Evolutionary conservation across 2,888 invertebrate genomes (phyloP), one percentile per base, ranked within the genome.

Genomic region (Drosophila paracracens): DNA sequence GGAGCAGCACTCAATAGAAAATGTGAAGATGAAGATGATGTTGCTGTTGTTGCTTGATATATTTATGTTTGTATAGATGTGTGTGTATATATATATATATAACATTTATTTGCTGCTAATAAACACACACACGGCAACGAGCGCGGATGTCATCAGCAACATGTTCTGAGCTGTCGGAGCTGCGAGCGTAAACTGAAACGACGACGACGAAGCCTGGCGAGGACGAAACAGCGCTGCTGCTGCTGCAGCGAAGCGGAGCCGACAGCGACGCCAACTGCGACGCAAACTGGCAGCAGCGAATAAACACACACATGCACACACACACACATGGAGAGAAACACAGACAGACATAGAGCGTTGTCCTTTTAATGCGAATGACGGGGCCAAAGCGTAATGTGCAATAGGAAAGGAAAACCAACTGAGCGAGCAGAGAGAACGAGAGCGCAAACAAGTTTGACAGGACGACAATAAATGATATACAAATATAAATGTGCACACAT

Each of bases 81-180:
- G 13, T 38, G 13, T 18, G 21, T 21, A 13, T 68, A 40, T 70
- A 57, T 36, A 56, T 53, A 46, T 53, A 67, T 54, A 29, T 67
- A 65, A 67, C 52, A 75, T 72, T 64, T 56, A 82, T 75, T 75
- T 78, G 69, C 75, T 70, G 70, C 70, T 76, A 77, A 46, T 70
- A 85, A 79, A 70, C 76, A 88, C 80, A 74, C 80, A 82, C 88
- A 89, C 89, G 89, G 57, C 81, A 71, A 74, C 85, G 85, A 66
- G 66, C 83, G 83, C 83, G 80, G 54, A 66, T 46, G 25, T 38
- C 27, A 38, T 66, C 76, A 82, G 74, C 85, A 80, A 80, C 89
- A 89, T 90, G 90, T 91, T 91, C 91, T 89, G 74, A 83, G 84
- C 89, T 87, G 89, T 86, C 83, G 90, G 91, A 92, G 91, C 87